phyloP scores from a whole-genome alignment of 2,888 invertebrate species.

The Barypeithes pellucidus region DNA sequence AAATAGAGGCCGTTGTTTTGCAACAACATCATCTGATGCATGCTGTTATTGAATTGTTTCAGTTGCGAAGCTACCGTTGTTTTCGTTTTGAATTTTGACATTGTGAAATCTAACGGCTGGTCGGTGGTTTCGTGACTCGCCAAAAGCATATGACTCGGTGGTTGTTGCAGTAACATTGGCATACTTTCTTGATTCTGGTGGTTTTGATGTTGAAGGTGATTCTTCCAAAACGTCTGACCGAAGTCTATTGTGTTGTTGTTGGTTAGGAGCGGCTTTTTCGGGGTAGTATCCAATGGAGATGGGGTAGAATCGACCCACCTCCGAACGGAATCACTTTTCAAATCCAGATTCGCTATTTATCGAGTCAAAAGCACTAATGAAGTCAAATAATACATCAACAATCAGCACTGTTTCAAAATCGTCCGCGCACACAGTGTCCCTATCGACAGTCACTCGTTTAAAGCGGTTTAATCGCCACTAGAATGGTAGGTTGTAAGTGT shows the following conservation, averaged over 20 bases:
- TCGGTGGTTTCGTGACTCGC: slow-evolving; percentile 72
- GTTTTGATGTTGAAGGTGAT: slow-evolving; percentile 59
- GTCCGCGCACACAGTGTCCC: slow-evolving; percentile 40
- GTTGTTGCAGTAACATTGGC: slow-evolving; percentile 77
- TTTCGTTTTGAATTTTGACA: slow-evolving; percentile 74
- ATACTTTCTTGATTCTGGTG: slow-evolving; percentile 63
- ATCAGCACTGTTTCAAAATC: slow-evolving; percentile 19
- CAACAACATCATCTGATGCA: slow-evolving; percentile 69
- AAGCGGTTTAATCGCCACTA: slow-evolving; percentile 4
- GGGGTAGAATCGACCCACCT: slow-evolving; percentile 75
- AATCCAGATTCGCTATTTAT: slow-evolving; percentile 73
- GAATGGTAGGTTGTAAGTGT: slow-evolving; percentile 4
- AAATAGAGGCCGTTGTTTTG: slow-evolving; percentile 69
- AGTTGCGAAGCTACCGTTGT: slow-evolving; percentile 65
- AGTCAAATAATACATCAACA: slow-evolving; percentile 33
- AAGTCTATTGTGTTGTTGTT: slow-evolving; percentile 74
- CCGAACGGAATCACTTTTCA: slow-evolving; percentile 75
- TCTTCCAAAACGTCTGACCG: slow-evolving; percentile 66
- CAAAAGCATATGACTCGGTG: slow-evolving; percentile 70
- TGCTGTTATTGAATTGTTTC: slow-evolving; percentile 66
- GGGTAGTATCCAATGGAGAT: slow-evolving; percentile 71
- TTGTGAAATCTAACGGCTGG: slow-evolving; percentile 84
- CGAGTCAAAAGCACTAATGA: slow-evolving; percentile 37
- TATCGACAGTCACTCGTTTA: slow-evolving; percentile 6
- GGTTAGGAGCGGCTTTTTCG: slow-evolving; percentile 69